These are phyloP conservation scores for Xestia xanthographa DNA, from an alignment of 2,888 invertebrate species.

Conservation along the genomic window DNA sequence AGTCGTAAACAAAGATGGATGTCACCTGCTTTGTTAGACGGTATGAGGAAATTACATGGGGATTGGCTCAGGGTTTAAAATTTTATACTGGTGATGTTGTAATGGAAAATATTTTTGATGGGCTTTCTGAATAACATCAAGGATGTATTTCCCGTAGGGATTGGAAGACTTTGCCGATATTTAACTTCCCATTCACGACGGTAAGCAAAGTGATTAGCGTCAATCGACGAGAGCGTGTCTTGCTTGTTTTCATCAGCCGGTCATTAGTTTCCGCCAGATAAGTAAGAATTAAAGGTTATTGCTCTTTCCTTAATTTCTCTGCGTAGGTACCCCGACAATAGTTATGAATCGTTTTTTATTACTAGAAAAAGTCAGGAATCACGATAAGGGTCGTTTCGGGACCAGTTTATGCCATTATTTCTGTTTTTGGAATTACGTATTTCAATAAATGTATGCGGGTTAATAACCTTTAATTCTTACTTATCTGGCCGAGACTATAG, in stretches of 20 bases:
- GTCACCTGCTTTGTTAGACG: slow-evolving; percentile 60
- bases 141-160: background rate
- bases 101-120: slow-evolving; percentile 21
- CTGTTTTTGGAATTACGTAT: no score
- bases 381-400: no score
- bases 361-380: no score
- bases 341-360: no score
- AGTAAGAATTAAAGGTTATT: no score
- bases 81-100: slow-evolving; percentile 1
- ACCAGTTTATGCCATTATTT: no score
- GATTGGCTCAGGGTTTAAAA: slow-evolving; percentile 28
- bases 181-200: background rate
- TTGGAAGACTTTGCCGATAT: background rate
- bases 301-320: no score
- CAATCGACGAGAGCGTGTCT: background rate
- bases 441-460: no score
- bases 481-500: no score
- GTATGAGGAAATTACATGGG: slow-evolving; percentile 37
- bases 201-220: background rate
- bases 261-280: no score
- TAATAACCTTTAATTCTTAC: no score
- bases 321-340: no score
- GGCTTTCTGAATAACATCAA: background rate
- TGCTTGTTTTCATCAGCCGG: background rate
- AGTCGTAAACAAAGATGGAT: slow-evolving; percentile 63